Percentiles rank a stretch among this genome's conserved stretches.
These are phyloP conservation scores for Noctua fimbriata DNA, from an alignment of 2,888 invertebrate species.

Conservation along the genomic window DNA sequence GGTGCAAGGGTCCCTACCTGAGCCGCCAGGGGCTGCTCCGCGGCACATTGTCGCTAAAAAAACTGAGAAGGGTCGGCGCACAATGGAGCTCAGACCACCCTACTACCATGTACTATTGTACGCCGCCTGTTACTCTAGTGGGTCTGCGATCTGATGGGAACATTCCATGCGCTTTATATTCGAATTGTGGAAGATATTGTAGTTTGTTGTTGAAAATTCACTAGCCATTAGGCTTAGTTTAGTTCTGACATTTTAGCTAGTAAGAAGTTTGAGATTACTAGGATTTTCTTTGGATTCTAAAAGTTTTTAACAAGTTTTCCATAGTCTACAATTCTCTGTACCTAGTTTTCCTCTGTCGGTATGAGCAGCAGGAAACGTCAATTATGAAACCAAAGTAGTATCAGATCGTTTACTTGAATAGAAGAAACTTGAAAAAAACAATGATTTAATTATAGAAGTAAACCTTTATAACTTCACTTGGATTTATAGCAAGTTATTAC, in stretches of 20 bases:
- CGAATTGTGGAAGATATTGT: conserved; percentile 27
- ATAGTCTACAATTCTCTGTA: not conserved
- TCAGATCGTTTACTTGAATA: not conserved
- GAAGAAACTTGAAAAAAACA: not conserved
- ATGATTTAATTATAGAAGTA: not conserved
- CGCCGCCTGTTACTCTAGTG: conserved; percentile 69
- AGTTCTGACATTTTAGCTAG: conserved; percentile 5
- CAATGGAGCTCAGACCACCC: conserved; percentile 79
- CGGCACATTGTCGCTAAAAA: conserved; percentile 86
- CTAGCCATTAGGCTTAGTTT: not conserved
- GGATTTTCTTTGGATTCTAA: not conserved
- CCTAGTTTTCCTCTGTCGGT: not conserved
- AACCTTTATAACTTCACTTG: not conserved
- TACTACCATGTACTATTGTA: conserved; percentile 72
- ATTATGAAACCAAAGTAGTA: not conserved
- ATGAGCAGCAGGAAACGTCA: not conserved
- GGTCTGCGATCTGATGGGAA: conserved; percentile 39
- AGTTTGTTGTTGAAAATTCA: conserved; percentile 18
- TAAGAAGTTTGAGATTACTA: conserved; percentile 1
- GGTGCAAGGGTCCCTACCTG: conserved; percentile 84
- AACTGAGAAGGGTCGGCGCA: conserved; percentile 87
- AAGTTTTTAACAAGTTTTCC: not conserved
- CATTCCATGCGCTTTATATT: conserved; percentile 53
- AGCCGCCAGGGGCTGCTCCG: conserved; percentile 82
- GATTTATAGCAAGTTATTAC: conserved; percentile 15